Evolutionary conservation across 1,140 invertebrate genomes (phyloP), one percentile per base, ranked within the genome.

Genomic region (Harpegnathos saltator): DNA sequence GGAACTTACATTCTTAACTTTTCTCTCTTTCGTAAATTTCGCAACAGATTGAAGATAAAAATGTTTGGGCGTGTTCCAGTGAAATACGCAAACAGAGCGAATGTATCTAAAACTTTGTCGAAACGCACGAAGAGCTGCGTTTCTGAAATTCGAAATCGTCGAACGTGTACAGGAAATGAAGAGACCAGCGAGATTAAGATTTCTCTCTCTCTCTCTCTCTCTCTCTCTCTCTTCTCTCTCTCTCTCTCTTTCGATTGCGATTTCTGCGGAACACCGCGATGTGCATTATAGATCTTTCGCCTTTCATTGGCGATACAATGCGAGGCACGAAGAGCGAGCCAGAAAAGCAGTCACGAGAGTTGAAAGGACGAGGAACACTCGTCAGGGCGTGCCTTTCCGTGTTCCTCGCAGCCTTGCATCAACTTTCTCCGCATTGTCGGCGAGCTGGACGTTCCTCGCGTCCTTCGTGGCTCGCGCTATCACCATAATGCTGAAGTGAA

Each of bases 321-420:
- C 15, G 1, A 26, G 29, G 14, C 52, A 44, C 22, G 75, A 29
- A 17, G 12, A 48, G 38, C 26, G 44, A 83, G 63, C n/a, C 33
- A 19, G 26, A 58, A 29, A 19, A 56, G 54, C 38, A n/a, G 29
- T 48, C 61, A 58, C 62, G 82, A 54, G 72, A 74, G 50, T 63
- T 52, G 86, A 88, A 58, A 82, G 88, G 85, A 90, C 89, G 87
- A 88, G 89, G n/a, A 91, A 90, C 88, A 89, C 85, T 89, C 86
- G 87, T 88, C 83, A 85, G 85, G 90, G 91, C 88, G 90, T 91
- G 90, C 84, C 89, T 90, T 85, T 89, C 85, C 90, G 84, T 91
- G 89, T 91, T 91, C 89, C 75, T 87, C 87, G 82, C 84, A 85
- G 78, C 71, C 38, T 84, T 68, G 62, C 58, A 65, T 82, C 87